Conservation (phyloP, 2,797 vertebrate genomes). For the Carapus acus region DNA sequence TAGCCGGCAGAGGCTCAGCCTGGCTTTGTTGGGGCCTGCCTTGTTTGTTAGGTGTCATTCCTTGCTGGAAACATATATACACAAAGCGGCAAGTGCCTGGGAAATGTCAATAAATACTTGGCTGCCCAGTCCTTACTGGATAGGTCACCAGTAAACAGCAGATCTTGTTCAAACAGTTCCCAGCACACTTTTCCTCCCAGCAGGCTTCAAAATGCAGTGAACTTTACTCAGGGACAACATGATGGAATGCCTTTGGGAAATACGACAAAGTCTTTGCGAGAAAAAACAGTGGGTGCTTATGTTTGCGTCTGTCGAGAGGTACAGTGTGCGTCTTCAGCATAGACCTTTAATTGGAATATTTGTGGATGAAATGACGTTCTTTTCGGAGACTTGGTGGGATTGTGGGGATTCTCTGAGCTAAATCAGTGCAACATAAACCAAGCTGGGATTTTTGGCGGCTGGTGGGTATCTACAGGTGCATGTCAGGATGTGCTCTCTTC, state of each 20-base stretch:
- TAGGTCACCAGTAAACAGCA: constrained; percentile 51
- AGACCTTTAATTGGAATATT: no score
- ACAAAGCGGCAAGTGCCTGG: constrained; percentile 59
- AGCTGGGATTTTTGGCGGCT: no score
- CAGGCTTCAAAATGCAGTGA: constrained; percentile 38
- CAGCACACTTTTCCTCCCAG: constrained; percentile 37
- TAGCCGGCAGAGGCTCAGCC: constrained; percentile 13
- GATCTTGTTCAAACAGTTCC: constrained; percentile 53
- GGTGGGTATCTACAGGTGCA: no score
- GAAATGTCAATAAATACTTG: constrained; percentile 71
- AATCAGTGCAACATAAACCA: no score
- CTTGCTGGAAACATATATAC: constrained; percentile 45
- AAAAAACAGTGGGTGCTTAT: no score
- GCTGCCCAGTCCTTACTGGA: constrained; percentile 43
- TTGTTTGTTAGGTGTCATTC: constrained; percentile 24
- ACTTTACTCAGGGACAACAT: constrained; percentile 40
- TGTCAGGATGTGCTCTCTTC: no score
- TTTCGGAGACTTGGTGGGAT: no score
- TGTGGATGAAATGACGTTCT: no score
- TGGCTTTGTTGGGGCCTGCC: constrained; percentile 30
- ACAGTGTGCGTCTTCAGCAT: background rate
- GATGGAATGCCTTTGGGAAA: constrained; percentile 12
- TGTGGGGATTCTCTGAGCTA: no score
- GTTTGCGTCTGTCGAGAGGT: no score
- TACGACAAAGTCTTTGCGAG: constrained; percentile 1